These are phyloP conservation scores for Stictocephala bisonia DNA, from an alignment of 2,888 invertebrate genomes.

Conservation along the genomic window DNA sequence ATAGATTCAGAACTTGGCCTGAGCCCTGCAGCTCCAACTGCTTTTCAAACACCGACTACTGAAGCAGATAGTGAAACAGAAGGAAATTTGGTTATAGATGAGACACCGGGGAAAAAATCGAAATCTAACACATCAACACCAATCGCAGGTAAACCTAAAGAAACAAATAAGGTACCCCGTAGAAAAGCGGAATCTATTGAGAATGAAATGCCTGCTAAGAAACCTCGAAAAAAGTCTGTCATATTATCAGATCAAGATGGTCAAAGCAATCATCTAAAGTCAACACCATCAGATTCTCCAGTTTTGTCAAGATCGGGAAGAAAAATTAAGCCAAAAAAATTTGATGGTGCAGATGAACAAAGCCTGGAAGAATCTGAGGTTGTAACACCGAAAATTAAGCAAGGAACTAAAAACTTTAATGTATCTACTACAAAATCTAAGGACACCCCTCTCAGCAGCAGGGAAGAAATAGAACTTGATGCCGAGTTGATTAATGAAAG, in stretches of 20 bases:
- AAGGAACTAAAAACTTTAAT: constrained; percentile 6
- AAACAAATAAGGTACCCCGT: neutral
- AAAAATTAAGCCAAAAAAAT: constrained; percentile 75
- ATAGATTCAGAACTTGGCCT: constrained; percentile 80
- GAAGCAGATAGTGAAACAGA: constrained; percentile 52
- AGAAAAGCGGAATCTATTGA: constrained; percentile 23
- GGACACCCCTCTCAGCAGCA: neutral
- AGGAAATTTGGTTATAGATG: constrained; percentile 62
- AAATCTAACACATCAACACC: constrained; percentile 47
- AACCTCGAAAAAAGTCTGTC: constrained; percentile 26
- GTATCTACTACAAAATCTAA: constrained; percentile 17
- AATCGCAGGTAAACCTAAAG: constrained; percentile 19
- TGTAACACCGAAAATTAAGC: constrained; percentile 40
- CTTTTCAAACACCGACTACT: constrained; percentile 38
- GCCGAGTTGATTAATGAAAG: constrained; percentile 40
- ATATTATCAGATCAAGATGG: constrained; percentile 7
- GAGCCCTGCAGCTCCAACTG: constrained; percentile 59
- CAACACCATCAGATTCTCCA: constrained; percentile 27
- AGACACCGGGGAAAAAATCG: constrained; percentile 58
- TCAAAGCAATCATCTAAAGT: neutral
- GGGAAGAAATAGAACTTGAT: constrained; percentile 34
- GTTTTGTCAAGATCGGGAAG: constrained; percentile 67
- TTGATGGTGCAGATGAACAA: constrained; percentile 62
- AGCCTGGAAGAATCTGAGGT: constrained; percentile 61
- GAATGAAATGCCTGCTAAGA: constrained; percentile 36